Conservation (phyloP, 2,797 vertebrate genomes). For the Neoniphon sammara region DNA sequence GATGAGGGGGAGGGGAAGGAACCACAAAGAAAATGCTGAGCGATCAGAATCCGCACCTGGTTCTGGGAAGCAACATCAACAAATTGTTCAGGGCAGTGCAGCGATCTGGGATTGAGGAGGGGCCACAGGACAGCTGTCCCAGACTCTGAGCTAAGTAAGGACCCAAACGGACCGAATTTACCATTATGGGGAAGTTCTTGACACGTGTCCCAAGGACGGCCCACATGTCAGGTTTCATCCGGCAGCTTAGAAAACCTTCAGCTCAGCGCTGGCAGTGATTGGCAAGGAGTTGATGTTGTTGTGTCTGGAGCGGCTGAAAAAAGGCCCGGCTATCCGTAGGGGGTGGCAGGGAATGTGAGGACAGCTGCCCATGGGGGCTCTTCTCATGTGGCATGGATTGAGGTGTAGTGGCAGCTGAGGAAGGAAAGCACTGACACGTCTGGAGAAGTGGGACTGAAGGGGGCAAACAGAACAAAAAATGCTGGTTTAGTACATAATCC, state of each 20-base stretch:
- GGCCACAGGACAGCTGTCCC: constrained; percentile 46
- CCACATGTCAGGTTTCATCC: constrained; percentile 51
- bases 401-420: constrained; percentile 70
- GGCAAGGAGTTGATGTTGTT: constrained; percentile 48
- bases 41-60: constrained; percentile 60
- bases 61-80: constrained; percentile 30
- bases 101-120: neutral
- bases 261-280: constrained; percentile 36
- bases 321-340: constrained; percentile 20
- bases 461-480: neutral
- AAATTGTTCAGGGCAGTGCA: constrained; percentile 41
- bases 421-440: constrained; percentile 8
- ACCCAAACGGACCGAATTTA: neutral
- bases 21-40: constrained; percentile 58
- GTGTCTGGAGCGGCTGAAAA: constrained; percentile 60
- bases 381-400: constrained; percentile 53
- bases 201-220: constrained; percentile 4
- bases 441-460: constrained; percentile 19
- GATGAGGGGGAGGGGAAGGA: constrained; percentile 9
- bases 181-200: neutral
- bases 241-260: constrained; percentile 10
- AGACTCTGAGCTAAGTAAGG: constrained; percentile 28
- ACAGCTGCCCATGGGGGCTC: constrained; percentile 63
- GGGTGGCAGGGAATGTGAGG: constrained; percentile 41
- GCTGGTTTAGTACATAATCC: neutral